phyloP scores from a whole-genome alignment of 2,113 vertebrate species.

The Petaurus breviceps region DNA sequence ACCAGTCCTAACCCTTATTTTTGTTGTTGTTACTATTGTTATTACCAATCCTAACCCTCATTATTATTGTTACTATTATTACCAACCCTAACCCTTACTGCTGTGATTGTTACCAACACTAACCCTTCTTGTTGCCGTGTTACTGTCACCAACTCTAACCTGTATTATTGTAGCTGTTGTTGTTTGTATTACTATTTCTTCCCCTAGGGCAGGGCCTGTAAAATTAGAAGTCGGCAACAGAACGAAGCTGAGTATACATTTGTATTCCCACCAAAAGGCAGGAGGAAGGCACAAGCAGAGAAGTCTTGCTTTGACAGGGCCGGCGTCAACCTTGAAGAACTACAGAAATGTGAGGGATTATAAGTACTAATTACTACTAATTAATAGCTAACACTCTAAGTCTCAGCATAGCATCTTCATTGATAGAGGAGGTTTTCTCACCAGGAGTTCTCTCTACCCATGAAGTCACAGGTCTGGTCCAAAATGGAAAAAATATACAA shows the following conservation, averaged over 20 bases:
- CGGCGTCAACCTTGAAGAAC: not conserved
- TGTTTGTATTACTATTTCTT: not conserved
- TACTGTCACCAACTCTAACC: not conserved
- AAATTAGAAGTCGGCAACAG: not conserved
- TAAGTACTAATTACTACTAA: not conserved
- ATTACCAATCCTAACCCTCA: too few species aligned
- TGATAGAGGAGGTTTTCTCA: not conserved
- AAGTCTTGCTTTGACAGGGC: not conserved
- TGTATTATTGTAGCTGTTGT: not conserved
- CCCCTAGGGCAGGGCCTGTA: not conserved
- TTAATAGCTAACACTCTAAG: not conserved
- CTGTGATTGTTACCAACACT: not conserved
- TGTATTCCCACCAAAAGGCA: not conserved
- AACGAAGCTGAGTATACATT: not conserved
- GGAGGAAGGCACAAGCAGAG: not conserved
- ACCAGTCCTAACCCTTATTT: too few species aligned
- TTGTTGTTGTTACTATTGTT: too few species aligned
- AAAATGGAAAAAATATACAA: not conserved
- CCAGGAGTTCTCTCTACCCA: not conserved
- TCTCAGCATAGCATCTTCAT: not conserved
- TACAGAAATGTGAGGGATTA: not conserved
- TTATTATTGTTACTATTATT: too few species aligned
- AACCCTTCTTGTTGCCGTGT: too few species aligned
- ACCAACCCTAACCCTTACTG: too few species aligned
- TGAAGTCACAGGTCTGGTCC: not conserved